Conservation (phyloP, 2,113 vertebrate genomes). For the Alaudala cheleensis region DNA sequence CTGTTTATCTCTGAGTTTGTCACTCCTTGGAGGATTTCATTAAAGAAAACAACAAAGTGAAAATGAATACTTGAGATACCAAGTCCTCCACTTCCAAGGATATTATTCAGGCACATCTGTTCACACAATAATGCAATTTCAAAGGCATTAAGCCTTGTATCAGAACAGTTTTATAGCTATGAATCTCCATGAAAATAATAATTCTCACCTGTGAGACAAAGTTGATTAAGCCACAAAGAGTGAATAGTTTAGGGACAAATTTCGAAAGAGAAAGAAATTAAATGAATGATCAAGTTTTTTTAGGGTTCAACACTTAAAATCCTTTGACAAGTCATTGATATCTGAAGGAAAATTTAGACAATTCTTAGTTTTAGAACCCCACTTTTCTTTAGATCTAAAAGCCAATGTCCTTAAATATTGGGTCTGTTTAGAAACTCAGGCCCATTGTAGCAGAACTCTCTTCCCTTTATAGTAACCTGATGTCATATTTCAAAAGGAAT, state of each 20-base stretch:
- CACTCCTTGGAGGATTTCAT: conserved; percentile 24
- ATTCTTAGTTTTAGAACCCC: background rate
- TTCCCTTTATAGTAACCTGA: background rate
- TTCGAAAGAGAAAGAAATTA: background rate
- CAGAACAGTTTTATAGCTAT: background rate
- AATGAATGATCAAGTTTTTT: background rate
- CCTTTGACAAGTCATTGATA: background rate
- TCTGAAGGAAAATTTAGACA: background rate
- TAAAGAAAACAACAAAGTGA: conserved; percentile 3
- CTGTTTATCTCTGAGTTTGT: conserved; percentile 43
- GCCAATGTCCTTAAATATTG: background rate
- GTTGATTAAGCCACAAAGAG: conserved; percentile 1
- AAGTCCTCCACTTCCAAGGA: background rate
- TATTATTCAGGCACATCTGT: background rate
- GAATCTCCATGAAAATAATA: background rate
- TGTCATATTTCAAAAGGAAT: background rate
- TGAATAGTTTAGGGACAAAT: background rate
- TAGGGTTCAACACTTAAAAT: background rate
- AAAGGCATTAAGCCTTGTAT: background rate
- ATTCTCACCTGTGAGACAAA: background rate
- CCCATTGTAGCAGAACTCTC: background rate
- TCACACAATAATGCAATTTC: background rate
- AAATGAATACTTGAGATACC: background rate
- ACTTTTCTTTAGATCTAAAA: background rate
- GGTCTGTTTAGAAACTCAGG: background rate